Evolutionary conservation across 2,797 vertebrate genomes (phyloP), one percentile per base, ranked within the genome.

Genomic region (Hippopotamyrus pictus): DNA sequence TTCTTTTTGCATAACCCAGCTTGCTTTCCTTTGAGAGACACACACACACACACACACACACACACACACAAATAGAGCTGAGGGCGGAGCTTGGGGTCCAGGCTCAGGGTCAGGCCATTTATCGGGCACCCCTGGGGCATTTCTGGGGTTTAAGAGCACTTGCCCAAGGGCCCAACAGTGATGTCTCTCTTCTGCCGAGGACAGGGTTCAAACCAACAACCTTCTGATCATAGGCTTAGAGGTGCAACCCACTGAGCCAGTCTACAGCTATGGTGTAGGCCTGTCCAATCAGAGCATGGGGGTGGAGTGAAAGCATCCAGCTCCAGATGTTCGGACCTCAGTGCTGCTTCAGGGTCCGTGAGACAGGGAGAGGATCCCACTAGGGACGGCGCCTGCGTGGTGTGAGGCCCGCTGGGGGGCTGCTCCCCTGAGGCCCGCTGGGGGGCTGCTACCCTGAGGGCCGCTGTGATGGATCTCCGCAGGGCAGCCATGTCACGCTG

Each of bases 401-500:
- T 11, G 8, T 6, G 53, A 57, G 53, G 53, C 17, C 46, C 46
- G 7, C 46, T 48, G 46, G 8, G 46, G 46, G 46, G 46, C 7
- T 48, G 46, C 46, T 48, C 46, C 46, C 46, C 46, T 9, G 48
- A 11, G 9, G 48, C 3, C 25, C 12, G 17, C 53, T 54, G 91
- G 91, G 90, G 57, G 3, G 86, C 33, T 69, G 91, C 89, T 91
- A 89, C 0, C 2, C 53, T 5, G 17, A 19, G 53, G 53, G 53
- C 17, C 1, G 1, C 53, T 54, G 53, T 54, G 53, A 57, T n/a
- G 53, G 53, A 19, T 0, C 19, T 57, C 53, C 1, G 19, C 90
- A 90, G 90, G 88, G 83, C 88, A 48, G 89, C 85, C 91, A 90
- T 88, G 91, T 93, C 90, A 92, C 90, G 88, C 90, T 93, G 92